Base-by-base conservation (phyloP, 2,888 invertebrate genomes). In the Patella caerulea region DNA sequence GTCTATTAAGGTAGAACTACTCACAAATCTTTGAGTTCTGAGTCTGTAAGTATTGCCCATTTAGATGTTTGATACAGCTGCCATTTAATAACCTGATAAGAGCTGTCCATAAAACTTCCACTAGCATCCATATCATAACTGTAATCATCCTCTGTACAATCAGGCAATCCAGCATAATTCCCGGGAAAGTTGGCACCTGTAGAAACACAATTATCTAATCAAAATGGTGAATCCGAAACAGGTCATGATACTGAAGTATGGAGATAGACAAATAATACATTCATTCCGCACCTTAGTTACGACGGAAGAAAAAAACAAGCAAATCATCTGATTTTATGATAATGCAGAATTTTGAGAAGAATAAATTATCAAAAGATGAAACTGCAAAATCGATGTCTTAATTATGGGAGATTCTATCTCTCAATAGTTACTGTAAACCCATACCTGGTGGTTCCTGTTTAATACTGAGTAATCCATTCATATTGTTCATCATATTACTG, bases 41-140 rank as follows among this genome's bases (percentile, higher is more conserved):
- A 95, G 92, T 98, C 98, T 89, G 96, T 96, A 0, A 98, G 93
- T 5, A 94, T 93, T 88, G 96, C 95, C 97, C 97, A 98, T 52
- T 94, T 93, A 24, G 94, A 94, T 85, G 96, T 96, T 91, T 97
- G 97, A 91, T 97, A 98, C 3, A 95, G 93, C 80, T 95, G 95
- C 91, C 98, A 98, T 74, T 97, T 94, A 86, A 98, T 98, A 93
- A 97, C 97, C 89, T 98, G 98, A 84, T 96, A 96, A 19, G 93
- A 92, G 1, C 93, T 92, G 83, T 93, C 93, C 65, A 91, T 80
- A 80, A 90, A 92, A 78, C 87, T 85, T 17, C 83, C 81, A 59
- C 82, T 83, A 55, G 83, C 29, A 81, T 86, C 91, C 78, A 92
- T 91, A 55, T 90, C 90, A 72, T 89, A 88, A 71, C 91, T 88